Evolutionary conservation across 2,888 invertebrate species (phyloP).

Genomic region (Aphelenchoides bicaudatus): DNA sequence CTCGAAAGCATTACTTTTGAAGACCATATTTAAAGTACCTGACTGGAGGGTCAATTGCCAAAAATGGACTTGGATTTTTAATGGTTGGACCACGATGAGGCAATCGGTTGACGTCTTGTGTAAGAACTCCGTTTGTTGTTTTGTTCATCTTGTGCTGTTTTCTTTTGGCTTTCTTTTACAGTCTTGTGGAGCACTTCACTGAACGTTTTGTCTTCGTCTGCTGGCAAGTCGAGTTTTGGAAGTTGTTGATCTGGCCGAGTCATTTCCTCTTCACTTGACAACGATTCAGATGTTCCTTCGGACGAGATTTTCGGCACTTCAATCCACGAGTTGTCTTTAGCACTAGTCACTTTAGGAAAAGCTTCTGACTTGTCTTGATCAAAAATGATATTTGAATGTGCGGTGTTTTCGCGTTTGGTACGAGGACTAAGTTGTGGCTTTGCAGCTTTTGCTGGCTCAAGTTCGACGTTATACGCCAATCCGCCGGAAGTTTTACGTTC

Average conservation of each 20-base stretch:
- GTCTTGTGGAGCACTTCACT: slow-evolving; percentile 6
- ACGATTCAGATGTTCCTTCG: no score
- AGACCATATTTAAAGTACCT: neutral
- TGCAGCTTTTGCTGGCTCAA: slow-evolving; percentile 9
- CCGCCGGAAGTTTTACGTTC: neutral
- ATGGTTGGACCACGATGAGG: neutral
- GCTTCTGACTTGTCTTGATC: no score
- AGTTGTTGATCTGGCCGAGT: neutral
- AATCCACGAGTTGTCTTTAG: no score
- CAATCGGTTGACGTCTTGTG: neutral
- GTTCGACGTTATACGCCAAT: slow-evolving; percentile 13
- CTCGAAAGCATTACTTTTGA: no score
- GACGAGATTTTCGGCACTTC: no score
- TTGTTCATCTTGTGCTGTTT: neutral
- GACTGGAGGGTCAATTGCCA: slow-evolving; percentile 9
- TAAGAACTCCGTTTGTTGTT: neutral
- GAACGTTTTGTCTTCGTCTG: no score
- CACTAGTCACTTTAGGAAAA: no score
- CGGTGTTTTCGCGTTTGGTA: neutral
- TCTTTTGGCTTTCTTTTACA: slow-evolving; percentile 7
- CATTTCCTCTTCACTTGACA: neutral
- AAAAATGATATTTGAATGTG: neutral
- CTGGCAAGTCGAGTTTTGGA: no score
- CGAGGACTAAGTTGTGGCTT: slow-evolving; percentile 13
- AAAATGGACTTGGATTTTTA: slow-evolving; percentile 5